Conservation (phyloP, 2,113 vertebrate species). For the Sporophila hypoxantha region DNA sequence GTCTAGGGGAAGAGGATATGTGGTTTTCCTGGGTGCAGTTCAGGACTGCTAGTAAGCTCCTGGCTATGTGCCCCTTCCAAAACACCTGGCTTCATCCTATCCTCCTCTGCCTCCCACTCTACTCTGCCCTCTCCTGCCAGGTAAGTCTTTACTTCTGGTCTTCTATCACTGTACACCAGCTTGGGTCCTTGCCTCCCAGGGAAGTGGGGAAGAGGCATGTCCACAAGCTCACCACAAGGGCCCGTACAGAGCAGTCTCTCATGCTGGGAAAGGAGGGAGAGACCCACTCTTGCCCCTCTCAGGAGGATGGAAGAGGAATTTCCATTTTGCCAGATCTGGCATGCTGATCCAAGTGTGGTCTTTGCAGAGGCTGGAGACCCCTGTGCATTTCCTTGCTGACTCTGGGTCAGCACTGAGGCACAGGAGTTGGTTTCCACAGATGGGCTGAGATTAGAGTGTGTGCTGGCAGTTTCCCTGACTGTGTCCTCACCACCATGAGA, state of each 20-base stretch:
- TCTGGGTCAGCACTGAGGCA: neutral
- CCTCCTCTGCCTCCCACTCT: neutral
- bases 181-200: neutral
- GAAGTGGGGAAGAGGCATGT: neutral
- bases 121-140: neutral
- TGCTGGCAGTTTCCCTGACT: neutral
- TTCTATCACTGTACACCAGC: neutral
- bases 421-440: neutral
- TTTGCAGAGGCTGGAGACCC: neutral
- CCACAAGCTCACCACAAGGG: too few species aligned
- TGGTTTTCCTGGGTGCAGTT: neutral
- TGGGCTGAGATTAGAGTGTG: neutral
- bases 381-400: neutral
- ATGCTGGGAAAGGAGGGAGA: too few species aligned
- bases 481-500: neutral
- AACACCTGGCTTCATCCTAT: neutral
- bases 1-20: neutral
- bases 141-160: neutral
- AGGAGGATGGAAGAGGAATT: neutral
- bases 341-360: neutral
- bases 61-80: neutral
- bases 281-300: neutral
- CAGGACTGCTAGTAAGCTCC: neutral
- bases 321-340: neutral
- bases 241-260: too few species aligned